Percentiles rank a stretch among this genome's conserved stretches.
These are phyloP conservation scores for Cichladusa arquata DNA, from an alignment of 2,113 vertebrate genomes.

Conservation along the genomic window DNA sequence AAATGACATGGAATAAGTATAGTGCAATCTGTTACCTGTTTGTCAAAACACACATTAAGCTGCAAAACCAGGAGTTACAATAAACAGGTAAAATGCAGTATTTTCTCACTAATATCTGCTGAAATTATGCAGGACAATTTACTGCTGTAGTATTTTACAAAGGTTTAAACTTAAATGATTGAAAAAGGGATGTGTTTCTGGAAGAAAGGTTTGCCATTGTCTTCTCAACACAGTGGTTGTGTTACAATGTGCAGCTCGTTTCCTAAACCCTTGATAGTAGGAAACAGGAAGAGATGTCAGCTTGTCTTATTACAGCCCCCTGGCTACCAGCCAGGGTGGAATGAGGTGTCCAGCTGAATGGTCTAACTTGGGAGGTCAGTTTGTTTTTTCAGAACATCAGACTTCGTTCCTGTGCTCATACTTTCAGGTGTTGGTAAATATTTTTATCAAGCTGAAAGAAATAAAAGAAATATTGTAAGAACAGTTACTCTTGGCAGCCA, in stretches of 20 bases:
- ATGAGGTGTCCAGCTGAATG: not conserved
- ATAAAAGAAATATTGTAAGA: not conserved
- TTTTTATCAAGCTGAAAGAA: not conserved
- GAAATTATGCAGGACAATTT: not conserved
- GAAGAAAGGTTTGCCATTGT: not conserved
- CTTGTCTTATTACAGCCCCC: accelerated
- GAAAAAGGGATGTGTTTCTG: not conserved
- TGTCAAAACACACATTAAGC: not conserved
- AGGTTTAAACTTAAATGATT: not conserved
- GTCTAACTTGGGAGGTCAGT: not conserved
- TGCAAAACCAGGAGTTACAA: not conserved
- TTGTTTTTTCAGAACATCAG: not conserved
- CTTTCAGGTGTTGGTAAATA: not conserved
- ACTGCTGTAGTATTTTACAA: not conserved
- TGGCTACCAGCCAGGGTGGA: not conserved
- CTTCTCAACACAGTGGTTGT: not conserved
- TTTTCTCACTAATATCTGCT: not conserved
- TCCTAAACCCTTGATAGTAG: not conserved
- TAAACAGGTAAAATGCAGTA: not conserved
- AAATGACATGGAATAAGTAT: not conserved
- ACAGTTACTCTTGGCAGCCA: not conserved
- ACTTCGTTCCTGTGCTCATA: not conserved
- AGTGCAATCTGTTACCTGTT: not conserved
- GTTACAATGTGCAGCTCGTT: not conserved
- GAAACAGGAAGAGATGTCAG: not conserved